Base-by-base conservation (phyloP, 53 echinoderm and acorn worm species). In the Crossaster papposus region DNA sequence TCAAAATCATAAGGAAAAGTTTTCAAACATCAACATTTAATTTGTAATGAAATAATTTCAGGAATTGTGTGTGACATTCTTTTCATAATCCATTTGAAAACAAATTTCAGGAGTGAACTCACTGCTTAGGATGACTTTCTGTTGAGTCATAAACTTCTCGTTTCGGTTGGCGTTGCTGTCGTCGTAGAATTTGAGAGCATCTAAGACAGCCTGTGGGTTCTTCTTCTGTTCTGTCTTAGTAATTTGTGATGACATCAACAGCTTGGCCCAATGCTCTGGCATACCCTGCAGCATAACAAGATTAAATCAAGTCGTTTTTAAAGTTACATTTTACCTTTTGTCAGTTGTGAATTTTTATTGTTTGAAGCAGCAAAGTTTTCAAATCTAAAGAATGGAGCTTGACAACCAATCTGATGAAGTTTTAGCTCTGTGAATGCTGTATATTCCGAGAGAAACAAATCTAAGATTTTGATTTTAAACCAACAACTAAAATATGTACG, bases 131-230 rank as follows among this genome's bases (percentile, higher is more conserved):
- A 95, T 95, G 89, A 95, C 93, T 92, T 97, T 97, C 89, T 96
- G 94, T 90, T 94, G 94, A 63, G 95, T 94, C 99, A 99, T 99
- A 79, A 93, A 99, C 86, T 99, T 99, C 65, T 96, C 96, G 36
- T 89, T 92, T 32, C 82, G 70, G 35, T 91, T 80, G 53, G 76
- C 50, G 70, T 89, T 92, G 14, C 95, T 93, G 53, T 91, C 95
- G 18, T 99, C 99, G 89, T 99, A 99, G 91, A 99, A 99, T 74
- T 99, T 99, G 34, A 99, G 93, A 33, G 96, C 99, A 64, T 96
- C 99, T 36, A 99, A 86, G 3, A 99, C 99, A 34, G 99, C 99
- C 83, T 99, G 99, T 12, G 99, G 99, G 81, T 99, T 96, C 83
- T 96, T 96, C 91, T 99, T 93, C 90, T 99, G 99, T 76, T 99